Conservation (phyloP, 2,888 invertebrate species). For the Nowickia ferox region DNA sequence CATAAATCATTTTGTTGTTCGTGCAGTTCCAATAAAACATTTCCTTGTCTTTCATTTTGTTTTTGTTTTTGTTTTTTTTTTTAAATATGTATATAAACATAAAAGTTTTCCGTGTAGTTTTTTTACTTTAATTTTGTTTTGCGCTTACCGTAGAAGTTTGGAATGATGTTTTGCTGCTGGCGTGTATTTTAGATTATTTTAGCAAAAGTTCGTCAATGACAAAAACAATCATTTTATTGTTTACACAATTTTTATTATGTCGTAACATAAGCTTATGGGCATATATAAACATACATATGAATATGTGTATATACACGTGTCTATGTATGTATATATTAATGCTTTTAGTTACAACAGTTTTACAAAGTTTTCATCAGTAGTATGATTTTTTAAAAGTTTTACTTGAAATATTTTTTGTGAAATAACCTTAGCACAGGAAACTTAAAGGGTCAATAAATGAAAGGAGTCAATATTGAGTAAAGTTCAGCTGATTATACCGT, state of each 20-base stretch:
- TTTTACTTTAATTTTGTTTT: slow-evolving; percentile 15
- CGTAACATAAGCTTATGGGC: no score
- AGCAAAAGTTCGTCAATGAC: slow-evolving; percentile 60
- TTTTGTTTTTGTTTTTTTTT: not conserved
- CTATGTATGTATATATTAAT: not conserved
- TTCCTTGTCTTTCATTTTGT: slow-evolving; percentile 4
- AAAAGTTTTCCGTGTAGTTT: slow-evolving; percentile 13
- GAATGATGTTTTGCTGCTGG: slow-evolving; percentile 10
- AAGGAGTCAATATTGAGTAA: no score
- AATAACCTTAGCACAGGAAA: no score
- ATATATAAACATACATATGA: no score
- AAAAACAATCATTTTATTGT: slow-evolving; percentile 33
- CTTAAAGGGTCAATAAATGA: no score
- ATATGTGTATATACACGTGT: not conserved
- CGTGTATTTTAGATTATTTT: slow-evolving; percentile 6
- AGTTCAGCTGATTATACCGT: no score
- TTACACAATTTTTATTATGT: not conserved
- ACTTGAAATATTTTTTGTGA: no score
- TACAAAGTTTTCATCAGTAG: no score
- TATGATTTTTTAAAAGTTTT: no score
- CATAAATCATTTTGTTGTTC: slow-evolving; percentile 62
- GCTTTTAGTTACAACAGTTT: no score
- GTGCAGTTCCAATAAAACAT: slow-evolving; percentile 3
- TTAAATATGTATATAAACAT: not conserved
- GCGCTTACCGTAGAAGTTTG: slow-evolving; percentile 31